Conservation (phyloP, 2,888 invertebrate genomes). For the Mimachlamys varia region DNA sequence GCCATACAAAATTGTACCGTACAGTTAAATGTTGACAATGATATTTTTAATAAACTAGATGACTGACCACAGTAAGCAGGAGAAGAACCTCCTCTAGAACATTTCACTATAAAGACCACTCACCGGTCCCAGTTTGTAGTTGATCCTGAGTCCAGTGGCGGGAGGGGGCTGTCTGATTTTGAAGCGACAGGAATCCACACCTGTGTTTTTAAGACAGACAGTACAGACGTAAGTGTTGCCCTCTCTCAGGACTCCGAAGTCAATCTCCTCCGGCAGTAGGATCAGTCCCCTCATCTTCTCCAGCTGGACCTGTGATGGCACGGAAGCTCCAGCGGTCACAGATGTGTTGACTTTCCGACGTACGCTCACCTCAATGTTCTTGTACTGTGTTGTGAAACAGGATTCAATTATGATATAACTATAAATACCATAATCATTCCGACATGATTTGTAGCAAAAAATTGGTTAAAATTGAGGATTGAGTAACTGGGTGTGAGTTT, state of each 20-base stretch:
- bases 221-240: conserved; percentile 78
- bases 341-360: conserved; percentile 76
- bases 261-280: conserved; percentile 77
- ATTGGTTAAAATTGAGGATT: too few species aligned
- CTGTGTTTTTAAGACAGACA: conserved; percentile 79
- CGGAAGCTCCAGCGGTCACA: conserved; percentile 75
- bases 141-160: conserved; percentile 78
- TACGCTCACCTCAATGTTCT: conserved; percentile 77
- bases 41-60: background rate
- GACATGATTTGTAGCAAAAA: too few species aligned
- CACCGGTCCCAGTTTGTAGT: conserved; percentile 80
- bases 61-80: too few species aligned
- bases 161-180: conserved; percentile 80
- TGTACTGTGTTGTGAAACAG: conserved; percentile 66
- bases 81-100: too few species aligned
- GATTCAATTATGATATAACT: background rate
- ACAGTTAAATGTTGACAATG: background rate
- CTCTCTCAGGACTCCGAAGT: conserved; percentile 80
- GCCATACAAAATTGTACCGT: too few species aligned
- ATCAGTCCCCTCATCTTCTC: conserved; percentile 76
- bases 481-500: too few species aligned
- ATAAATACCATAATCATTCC: background rate
- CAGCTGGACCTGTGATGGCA: conserved; percentile 70
- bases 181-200: conserved; percentile 80
- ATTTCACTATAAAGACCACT: conserved; percentile 55